Base-by-base conservation (phyloP, 2,113 vertebrate species). In the Corvus cornix region DNA sequence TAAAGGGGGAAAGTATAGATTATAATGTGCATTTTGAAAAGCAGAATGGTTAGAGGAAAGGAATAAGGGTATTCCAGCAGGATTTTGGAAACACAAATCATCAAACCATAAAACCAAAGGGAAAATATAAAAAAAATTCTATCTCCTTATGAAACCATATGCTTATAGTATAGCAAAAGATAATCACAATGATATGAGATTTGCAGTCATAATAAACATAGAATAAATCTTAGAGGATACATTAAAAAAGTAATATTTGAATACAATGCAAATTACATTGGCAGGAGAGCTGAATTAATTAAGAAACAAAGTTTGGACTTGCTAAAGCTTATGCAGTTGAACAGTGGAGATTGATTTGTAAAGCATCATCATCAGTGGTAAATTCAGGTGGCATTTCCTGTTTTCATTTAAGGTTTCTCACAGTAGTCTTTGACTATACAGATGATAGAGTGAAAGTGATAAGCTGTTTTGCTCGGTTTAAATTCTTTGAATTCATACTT, bases 241-340 rank as follows among this genome's bases (percentile, higher is more conserved):
- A 95, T 69, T 95, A 94, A 87, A 79, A 78, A 88, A 90, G 23
- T 62, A 84, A 96, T 96, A 96, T 95, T 44, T 87, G 44, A 94
- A 96, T 97, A 81, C 31, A 91, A 56, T 89, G 70, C 31, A 97
- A 73, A 93, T 91, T 91, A 90, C 55, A 19, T 64, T 83, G 75
- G 70, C 60, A 94, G 35, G 51, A 87, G 11, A 30, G 11, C 6
- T 89, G 64, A 94, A 94, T 94, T 94, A 93, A 87, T 97, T 95
- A 89, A 83, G 60, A 92, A 60, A 84, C 79, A 3, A 87, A 82
- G 13, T 63, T 95, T 62, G 39, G n/a, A 92, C 26, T 92, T 93
- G 21, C 7, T 90, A 78, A 94, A 92, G 22, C 22, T 79, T 90
- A 74, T 6, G 2, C 26, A 72, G n/a, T 53, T 66, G 66, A 46